phyloP scores from a whole-genome alignment of 2,888 invertebrate species.

The Opisthograptis luteolata region DNA sequence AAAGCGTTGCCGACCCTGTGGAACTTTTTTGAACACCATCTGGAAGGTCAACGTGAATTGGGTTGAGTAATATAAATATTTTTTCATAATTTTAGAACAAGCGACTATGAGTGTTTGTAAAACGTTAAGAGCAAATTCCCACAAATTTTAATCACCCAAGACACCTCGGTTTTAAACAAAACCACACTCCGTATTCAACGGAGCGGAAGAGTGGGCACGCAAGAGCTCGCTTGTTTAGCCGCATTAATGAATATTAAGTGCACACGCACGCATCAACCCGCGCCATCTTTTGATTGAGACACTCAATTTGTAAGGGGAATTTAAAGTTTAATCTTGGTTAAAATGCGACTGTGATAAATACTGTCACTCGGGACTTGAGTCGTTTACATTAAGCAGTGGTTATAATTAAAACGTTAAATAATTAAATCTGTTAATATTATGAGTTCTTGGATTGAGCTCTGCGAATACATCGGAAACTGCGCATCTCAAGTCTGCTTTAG shows the following conservation, averaged over 20 bases:
- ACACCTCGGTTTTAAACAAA: conserved; percentile 43
- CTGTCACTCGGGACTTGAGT: conserved; percentile 10
- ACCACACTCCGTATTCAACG: conserved; percentile 49
- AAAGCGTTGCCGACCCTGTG: too few species aligned
- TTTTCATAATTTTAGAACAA: too few species aligned
- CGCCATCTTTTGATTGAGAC: conserved; percentile 54
- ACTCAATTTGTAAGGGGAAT: conserved; percentile 44
- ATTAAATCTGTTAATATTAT: too few species aligned
- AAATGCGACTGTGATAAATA: conserved; percentile 27
- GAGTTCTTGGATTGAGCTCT: too few species aligned
- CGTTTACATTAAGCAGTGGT: conserved; percentile 31
- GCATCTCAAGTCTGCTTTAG: too few species aligned
- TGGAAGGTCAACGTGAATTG: too few species aligned
- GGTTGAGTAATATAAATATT: too few species aligned
- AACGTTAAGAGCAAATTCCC: too few species aligned
- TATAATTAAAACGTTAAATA: conserved; percentile 5
- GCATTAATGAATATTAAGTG: conserved; percentile 79
- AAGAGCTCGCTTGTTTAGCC: conserved; percentile 45
- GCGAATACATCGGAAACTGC: too few species aligned
- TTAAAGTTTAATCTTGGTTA: conserved; percentile 35
- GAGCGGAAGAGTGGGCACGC: conserved; percentile 58
- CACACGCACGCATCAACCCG: conserved; percentile 42
- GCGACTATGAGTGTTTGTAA: too few species aligned
- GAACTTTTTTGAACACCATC: too few species aligned
- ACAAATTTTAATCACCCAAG: conserved; percentile 21